Evolutionary conservation across 30 jellyfish, hydroid and myxozoan species (phyloP), one percentile per base, ranked within the genome.

Genomic region (Sanderia malayensis): DNA sequence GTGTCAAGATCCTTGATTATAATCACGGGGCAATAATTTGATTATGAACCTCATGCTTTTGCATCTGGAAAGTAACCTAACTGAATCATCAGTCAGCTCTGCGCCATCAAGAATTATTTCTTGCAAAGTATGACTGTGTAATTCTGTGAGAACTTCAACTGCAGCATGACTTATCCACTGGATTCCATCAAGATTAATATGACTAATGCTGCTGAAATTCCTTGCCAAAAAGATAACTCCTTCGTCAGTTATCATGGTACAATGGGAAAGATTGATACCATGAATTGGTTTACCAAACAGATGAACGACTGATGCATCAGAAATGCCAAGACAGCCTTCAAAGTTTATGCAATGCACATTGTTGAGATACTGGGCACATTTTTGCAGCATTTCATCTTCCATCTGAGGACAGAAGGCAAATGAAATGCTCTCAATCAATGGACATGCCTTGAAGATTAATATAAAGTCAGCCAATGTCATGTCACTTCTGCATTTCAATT

Each of bases 81-180:
- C 67, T 45, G 80, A 31, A 18, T 72, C 82, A 73, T 88, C 97
- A 27, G 57, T 58, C 55, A 88, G 31, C 17, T 88, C 89, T 30
- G 84, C 97, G 6, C 97, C 97, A 88, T 88, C 97, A 53, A 88
- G 84, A 17, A 65, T 46, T 30, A 88, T 46, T 25, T 88, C 80
- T 60, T 58, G 58, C 63, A 88, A 77, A 19, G 81, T 57, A 6
- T 47, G 31, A 1, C 29, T 27, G 67, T 81, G 95, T 22, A 58
- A 31, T 19, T 52, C 73, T 11, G 76, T 83, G 0, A 88, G 84
- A 58, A 80, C 63, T 33, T 88, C 81, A 68, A 88, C 34, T 59
- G 89, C 67, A 22, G 28, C 77, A 3, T 68, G 82, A 15, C 95
- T 79, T 15, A 88, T 74, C 97, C 97, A 88, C 61, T 80, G 97